Conservation (phyloP, 2,113 vertebrate genomes). For the Barnardius zonarius region DNA sequence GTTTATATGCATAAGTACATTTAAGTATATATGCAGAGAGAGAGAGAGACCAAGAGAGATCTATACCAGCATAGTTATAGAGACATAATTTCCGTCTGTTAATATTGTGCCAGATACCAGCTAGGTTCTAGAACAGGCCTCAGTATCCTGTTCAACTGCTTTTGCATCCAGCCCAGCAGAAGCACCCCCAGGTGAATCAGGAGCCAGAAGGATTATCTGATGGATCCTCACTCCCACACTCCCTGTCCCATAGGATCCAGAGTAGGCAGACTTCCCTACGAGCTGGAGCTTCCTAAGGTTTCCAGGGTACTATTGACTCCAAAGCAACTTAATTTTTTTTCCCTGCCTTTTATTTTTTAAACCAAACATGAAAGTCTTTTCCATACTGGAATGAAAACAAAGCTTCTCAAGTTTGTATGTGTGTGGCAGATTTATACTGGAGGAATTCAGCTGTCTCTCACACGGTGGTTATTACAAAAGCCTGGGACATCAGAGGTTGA, state of each 20-base stretch:
- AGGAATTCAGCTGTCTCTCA: not conserved
- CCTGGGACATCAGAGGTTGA: not conserved
- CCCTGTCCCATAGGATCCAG: not conserved
- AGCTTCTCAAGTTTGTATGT: not conserved
- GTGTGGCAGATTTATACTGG: not conserved
- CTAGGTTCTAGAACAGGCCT: not conserved
- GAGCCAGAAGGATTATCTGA: not conserved
- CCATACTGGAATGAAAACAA: conserved; percentile 25
- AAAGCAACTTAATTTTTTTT: not conserved
- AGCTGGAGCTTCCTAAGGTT: not conserved
- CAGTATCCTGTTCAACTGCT: not conserved
- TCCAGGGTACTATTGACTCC: not conserved
- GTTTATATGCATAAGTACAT: not conserved
- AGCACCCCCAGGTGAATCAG: not conserved
- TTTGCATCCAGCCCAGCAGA: not conserved
- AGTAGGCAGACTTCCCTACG: not conserved
- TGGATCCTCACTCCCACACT: not conserved
- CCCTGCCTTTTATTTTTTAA: not conserved
- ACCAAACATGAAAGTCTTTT: not conserved
- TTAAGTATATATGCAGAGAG: not conserved
- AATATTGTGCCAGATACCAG: not conserved
- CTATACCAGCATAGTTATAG: not conserved
- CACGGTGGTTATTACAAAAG: not conserved
- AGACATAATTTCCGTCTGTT: not conserved
- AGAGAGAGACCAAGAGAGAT: not conserved